These are phyloP conservation scores for Geopemphigus sp. DNA, from an alignment of 1,140 invertebrate genomes.

Conservation along the genomic window DNA sequence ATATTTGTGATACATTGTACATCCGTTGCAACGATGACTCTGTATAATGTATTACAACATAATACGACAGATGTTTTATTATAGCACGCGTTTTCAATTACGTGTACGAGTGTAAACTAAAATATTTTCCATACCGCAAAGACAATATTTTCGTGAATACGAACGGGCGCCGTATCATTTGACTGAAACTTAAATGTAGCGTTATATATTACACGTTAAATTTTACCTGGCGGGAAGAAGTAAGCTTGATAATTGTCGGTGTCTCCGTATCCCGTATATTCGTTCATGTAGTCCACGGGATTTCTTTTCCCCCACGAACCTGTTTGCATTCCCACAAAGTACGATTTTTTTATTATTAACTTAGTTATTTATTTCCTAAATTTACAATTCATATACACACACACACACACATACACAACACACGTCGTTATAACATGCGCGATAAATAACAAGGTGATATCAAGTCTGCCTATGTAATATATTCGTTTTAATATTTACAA, in stretches of 20 bases:
- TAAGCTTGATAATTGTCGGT: slow-evolving; percentile 41
- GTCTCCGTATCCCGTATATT: slow-evolving; percentile 17
- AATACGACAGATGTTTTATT: background rate
- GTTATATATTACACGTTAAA: slow-evolving; percentile 9
- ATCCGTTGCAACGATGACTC: background rate
- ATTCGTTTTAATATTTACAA: slow-evolving; percentile 12
- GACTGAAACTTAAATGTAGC: background rate
- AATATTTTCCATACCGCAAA: background rate
- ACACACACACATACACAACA: too few relatives aligned
- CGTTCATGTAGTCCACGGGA: slow-evolving; percentile 43
- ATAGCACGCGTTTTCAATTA: background rate
- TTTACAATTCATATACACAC: background rate
- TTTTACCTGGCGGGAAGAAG: slow-evolving; percentile 38
- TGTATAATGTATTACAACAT: too few relatives aligned
- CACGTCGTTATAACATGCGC: too few relatives aligned
- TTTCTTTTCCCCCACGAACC: slow-evolving; percentile 47
- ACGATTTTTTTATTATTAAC: background rate
- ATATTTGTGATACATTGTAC: too few relatives aligned
- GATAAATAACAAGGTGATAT: background rate
- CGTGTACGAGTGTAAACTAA: background rate
- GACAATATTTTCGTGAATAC: background rate
- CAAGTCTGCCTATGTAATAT: background rate
- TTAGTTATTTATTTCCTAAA: background rate
- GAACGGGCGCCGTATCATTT: background rate
- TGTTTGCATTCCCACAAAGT: background rate